Base-by-base conservation (phyloP, 2,797 vertebrate genomes). In the Paedocypris micromegethes region DNA sequence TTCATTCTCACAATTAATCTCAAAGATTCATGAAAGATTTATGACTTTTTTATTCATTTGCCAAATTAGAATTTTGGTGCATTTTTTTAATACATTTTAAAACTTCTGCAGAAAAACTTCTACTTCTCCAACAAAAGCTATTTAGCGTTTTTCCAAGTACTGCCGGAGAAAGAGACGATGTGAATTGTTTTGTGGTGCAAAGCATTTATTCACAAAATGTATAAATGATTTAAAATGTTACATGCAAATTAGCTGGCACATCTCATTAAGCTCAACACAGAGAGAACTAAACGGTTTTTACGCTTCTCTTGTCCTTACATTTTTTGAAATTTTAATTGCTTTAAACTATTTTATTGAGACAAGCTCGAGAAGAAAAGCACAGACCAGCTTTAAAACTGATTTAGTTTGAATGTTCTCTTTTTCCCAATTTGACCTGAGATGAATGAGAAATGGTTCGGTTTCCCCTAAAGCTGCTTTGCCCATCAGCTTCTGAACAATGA, bases 301-400 rank as follows among this genome's bases (percentile, higher is more conserved):
- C 38, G 41, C 52, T 55, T 23, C 49, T 48, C 23, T 37, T 55
- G 38, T 47, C 23, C 5, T 50, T 40, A 38, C 4, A 4, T 43
- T 42, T 54, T 49, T 5, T 44, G 4, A 23, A 23, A 23, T 23
- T 23, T 23, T 23, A 23, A 23, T 23, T 23, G 23, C 23, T 23
- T 23, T 23, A 23, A 23, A 23, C 64, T 55, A 49, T 58, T 52
- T 43, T 9, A 39, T 9, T 45, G 41, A 60, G 51, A 68, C 40
- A 9, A 54, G 9, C 23, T 9, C 54, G 45, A 53, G 45, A 5
- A 56, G 39, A 67, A 52, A 6, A 39, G 8, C 40, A 23, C 23
- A 44, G 9, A 8, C 40, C 58, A 48, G 56, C 55, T 69, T 60
- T 49, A 45, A 60, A 66, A 58, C 44, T 46, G 62, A 54, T 58